Conservation (phyloP, 2,113 vertebrate genomes). For the Nibea coibor region DNA sequence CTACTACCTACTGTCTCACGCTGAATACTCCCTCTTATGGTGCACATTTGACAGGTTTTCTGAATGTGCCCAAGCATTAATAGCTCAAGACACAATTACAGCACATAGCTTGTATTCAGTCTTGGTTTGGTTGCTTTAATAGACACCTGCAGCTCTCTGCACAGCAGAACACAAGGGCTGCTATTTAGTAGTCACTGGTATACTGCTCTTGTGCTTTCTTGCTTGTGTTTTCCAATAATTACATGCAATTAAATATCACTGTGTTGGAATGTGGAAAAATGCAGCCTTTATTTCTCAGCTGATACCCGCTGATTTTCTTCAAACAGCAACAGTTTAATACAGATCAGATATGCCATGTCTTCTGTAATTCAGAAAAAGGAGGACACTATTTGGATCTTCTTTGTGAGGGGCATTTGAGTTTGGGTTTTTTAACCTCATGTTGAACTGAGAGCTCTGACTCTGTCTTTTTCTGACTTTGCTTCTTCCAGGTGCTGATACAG, state of each 20-base stretch:
- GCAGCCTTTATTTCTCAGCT: not conserved
- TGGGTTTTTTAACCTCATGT: not conserved
- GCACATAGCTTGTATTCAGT: slow-evolving; percentile 1
- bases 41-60: slow-evolving; percentile 22
- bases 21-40: not conserved
- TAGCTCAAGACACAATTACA: not conserved
- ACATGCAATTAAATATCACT: slow-evolving; percentile 13
- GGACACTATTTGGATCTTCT: not conserved
- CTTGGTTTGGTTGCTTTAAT: slow-evolving; percentile 20
- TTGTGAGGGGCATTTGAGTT: not conserved
- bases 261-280: slow-evolving; percentile 15
- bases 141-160: slow-evolving; percentile 21
- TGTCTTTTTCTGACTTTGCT: slow-evolving; percentile 20
- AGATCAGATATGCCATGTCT: not conserved
- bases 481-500: slow-evolving; percentile 91
- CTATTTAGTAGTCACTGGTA: slow-evolving; percentile 16
- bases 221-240: slow-evolving; percentile 25
- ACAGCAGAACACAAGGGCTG: slow-evolving; percentile 1
- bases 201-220: slow-evolving; percentile 14
- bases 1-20: not conserved
- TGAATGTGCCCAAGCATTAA: slow-evolving; percentile 14
- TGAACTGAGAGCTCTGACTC: slow-evolving; percentile 22
- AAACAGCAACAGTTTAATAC: not conserved
- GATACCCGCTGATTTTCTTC: slow-evolving; percentile 7
- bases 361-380: slow-evolving; percentile 7